phyloP scores from a whole-genome alignment of 2,888 invertebrate genomes.

The Congeria kusceri region DNA sequence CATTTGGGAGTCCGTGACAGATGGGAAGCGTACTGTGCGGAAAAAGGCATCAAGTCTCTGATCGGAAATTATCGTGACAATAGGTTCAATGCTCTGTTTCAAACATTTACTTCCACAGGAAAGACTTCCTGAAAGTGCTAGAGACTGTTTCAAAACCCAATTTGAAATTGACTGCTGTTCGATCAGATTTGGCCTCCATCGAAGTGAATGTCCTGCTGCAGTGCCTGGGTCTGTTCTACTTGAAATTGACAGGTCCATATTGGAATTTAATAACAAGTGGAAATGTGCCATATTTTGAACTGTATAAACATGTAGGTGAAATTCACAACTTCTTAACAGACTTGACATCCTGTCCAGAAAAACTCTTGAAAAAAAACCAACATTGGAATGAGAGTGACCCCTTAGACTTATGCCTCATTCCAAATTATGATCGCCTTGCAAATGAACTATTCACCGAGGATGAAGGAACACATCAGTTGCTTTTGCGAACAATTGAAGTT shows the following conservation, averaged over 20 bases:
- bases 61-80: conserved; percentile 19
- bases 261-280: conserved; percentile 43
- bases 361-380: background rate
- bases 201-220: conserved; percentile 41
- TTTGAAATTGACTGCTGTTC: conserved; percentile 44
- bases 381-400: background rate
- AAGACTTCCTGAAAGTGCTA: conserved; percentile 21
- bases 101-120: conserved; percentile 9
- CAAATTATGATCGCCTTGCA: background rate
- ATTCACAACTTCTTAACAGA: background rate
- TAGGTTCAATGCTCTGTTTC: conserved; percentile 17
- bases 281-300: conserved; percentile 43
- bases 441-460: background rate
- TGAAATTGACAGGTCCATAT: conserved; percentile 55
- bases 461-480: background rate
- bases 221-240: conserved; percentile 49
- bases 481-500: conserved; percentile 3
- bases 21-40: conserved; percentile 58
- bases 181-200: conserved; percentile 40
- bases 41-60: conserved; percentile 39
- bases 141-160: conserved; percentile 43
- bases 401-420: background rate
- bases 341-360: background rate
- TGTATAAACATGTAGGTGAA: conserved; percentile 7
- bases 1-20: conserved; percentile 46